These are phyloP conservation scores for Drosophila sproati DNA, from an alignment of 1,140 invertebrate species.

Conservation along the genomic window DNA sequence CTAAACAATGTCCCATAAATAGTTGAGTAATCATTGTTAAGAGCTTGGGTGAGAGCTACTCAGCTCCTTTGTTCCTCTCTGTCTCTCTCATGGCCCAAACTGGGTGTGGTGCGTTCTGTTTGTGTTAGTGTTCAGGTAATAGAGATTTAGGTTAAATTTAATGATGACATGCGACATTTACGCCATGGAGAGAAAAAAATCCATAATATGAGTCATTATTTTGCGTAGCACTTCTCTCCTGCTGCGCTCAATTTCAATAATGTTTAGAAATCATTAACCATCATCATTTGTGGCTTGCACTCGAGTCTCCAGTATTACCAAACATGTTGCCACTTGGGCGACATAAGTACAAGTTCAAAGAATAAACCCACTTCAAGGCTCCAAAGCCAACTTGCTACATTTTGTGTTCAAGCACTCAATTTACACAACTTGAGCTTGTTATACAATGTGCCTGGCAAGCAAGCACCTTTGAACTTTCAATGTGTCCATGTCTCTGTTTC, in stretches of 20 bases:
- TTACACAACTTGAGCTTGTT: conserved; percentile 63
- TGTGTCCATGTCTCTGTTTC: conserved; percentile 17
- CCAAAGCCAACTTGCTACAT: conserved; percentile 11
- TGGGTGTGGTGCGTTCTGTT: conserved; percentile 75
- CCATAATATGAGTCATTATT: conserved; percentile 74
- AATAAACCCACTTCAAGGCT: conserved; percentile 64
- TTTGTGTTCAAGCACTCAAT: conserved; percentile 62
- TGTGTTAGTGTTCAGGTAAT: conserved; percentile 53
- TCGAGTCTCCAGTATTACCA: conserved; percentile 43
- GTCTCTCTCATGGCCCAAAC: conserved; percentile 9
- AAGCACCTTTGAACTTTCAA: conserved; percentile 76
- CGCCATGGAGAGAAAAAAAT: conserved; percentile 61
- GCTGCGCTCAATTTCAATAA: conserved; percentile 11
- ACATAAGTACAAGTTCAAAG: conserved; percentile 69
- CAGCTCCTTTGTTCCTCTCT: no score
- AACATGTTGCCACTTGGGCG: conserved; percentile 50
- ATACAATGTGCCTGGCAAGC: conserved; percentile 55
- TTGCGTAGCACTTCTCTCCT: conserved; percentile 17
- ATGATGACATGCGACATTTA: conserved; percentile 81
- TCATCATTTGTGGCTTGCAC: conserved; percentile 50
- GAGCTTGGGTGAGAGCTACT: neutral
- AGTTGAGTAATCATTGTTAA: conserved; percentile 13
- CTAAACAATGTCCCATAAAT: conserved; percentile 53
- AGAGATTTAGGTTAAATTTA: conserved; percentile 78
- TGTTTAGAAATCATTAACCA: neutral